Percentiles rank a stretch among this genome's conserved stretches.
Conservation (phyloP, 2,797 vertebrate genomes). For the Oryzias sinensis region DNA sequence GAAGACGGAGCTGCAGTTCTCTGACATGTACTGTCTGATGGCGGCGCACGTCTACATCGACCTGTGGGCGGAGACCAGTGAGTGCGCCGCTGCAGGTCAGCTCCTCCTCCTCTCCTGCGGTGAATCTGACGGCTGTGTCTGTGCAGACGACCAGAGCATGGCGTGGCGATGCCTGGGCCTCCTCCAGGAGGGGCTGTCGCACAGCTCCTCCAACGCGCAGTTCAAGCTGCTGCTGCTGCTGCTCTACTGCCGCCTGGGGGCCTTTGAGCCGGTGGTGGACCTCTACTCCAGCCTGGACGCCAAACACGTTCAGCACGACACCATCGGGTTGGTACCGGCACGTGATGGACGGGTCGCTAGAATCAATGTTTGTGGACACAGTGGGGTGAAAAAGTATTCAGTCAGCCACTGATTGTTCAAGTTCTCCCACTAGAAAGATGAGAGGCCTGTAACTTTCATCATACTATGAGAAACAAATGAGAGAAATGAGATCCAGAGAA, state of each 20-base stretch:
- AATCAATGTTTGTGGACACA: too few relatives aligned
- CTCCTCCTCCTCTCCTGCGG: not conserved
- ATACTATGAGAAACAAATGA: too few relatives aligned
- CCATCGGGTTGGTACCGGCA: conserved; percentile 86
- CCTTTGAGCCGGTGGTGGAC: conserved; percentile 94
- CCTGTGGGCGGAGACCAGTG: conserved; percentile 89
- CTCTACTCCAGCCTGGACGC: conserved; percentile 96
- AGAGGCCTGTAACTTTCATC: too few relatives aligned
- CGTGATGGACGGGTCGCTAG: too few relatives aligned
- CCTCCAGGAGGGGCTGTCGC: conserved; percentile 87
- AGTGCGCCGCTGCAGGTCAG: conserved; percentile 5
- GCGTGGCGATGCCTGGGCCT: conserved; percentile 87
- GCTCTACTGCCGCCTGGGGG: conserved; percentile 91
- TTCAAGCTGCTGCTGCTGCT: conserved; percentile 97
- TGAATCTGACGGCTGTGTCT: not conserved
- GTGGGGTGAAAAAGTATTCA: too few relatives aligned
- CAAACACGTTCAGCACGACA: conserved; percentile 98
- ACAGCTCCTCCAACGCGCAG: conserved; percentile 93
- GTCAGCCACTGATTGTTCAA: too few relatives aligned
- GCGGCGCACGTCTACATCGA: conserved; percentile 92
- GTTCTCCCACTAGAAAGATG: too few relatives aligned
- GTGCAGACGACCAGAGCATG: conserved; percentile 84
- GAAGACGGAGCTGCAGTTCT: conserved; percentile 97
- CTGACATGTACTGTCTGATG: conserved; percentile 96
- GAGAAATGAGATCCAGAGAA: too few relatives aligned